A percentile compares a stretch with the other conserved stretches of the same genome.
Conservation (phyloP, 2,113 vertebrate species). For the Solea senegalensis region DNA sequence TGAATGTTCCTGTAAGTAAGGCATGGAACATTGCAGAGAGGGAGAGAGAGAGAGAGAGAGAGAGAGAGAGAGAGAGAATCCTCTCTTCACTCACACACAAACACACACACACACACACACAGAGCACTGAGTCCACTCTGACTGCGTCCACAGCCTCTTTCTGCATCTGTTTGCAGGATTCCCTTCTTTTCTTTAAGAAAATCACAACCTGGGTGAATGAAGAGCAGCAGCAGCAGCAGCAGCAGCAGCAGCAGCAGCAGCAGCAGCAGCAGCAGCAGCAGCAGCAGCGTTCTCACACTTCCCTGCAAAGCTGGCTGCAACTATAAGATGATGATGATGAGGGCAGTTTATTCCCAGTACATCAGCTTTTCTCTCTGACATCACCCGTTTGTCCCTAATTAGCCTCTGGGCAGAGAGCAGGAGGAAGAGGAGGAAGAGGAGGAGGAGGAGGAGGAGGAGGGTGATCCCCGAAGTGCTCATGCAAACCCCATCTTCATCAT, state of each 20-base stretch:
- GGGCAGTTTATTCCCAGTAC: constrained; percentile 33
- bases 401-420: constrained; percentile 19
- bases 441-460: neutral
- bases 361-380: constrained; percentile 15
- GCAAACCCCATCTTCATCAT: neutral
- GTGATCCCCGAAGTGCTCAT: constrained; percentile 23
- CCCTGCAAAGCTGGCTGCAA: constrained; percentile 12
- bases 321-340: constrained; percentile 35
- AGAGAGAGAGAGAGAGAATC: constrained; percentile 48
- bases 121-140: constrained; percentile 49
- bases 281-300: constrained; percentile 27
- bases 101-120: constrained; percentile 68
- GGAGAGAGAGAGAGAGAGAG: too few relatives aligned
- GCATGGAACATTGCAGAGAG: constrained; percentile 26
- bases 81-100: constrained; percentile 71
- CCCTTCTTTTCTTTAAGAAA: neutral
- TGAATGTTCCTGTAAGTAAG: constrained; percentile 70
- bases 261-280: constrained; percentile 11
- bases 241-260: neutral
- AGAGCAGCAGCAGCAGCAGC: too few relatives aligned
- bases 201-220: too few relatives aligned
- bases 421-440: neutral
- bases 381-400: constrained; percentile 53
- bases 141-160: constrained; percentile 31
- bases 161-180: constrained; percentile 41